phyloP scores from a whole-genome alignment of 2,113 vertebrate genomes.

The Labrus mixtus region DNA sequence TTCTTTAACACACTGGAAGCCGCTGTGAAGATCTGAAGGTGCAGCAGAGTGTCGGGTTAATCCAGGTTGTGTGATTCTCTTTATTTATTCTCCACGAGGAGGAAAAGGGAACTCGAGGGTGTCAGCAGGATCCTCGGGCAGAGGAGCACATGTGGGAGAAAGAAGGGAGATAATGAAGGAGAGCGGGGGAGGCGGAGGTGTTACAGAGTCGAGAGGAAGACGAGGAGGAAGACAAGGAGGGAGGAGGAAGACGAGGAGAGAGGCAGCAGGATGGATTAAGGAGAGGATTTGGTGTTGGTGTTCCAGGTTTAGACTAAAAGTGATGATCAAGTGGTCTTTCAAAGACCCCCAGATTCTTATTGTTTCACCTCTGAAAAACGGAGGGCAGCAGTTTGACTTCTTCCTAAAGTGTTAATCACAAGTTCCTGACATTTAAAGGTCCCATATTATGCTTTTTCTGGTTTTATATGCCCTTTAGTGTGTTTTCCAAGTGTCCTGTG shows the following conservation, averaged over 20 bases:
- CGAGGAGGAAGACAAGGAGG: not conserved
- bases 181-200: slow-evolving; percentile 3
- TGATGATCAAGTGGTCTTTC: too few relatives aligned
- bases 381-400: too few relatives aligned
- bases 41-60: not conserved
- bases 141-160: not conserved
- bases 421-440: too few relatives aligned
- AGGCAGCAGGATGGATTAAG: slow-evolving; percentile 55
- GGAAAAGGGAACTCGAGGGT: not conserved
- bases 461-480: too few relatives aligned
- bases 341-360: too few relatives aligned
- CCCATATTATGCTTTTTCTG: too few relatives aligned
- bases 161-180: slow-evolving; percentile 8
- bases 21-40: not conserved
- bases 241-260: not conserved
- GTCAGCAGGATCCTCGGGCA: slow-evolving; percentile 28
- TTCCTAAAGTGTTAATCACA: too few relatives aligned
- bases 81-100: slow-evolving; percentile 4
- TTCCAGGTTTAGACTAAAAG: too few relatives aligned
- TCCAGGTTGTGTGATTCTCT: not conserved
- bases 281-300: slow-evolving; percentile 27
- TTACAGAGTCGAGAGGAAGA: slow-evolving; percentile 29
- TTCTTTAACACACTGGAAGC: too few relatives aligned
- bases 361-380: too few relatives aligned
- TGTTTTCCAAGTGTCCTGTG: too few relatives aligned